phyloP scores from a whole-genome alignment of 2,888 invertebrate genomes.

The Thymelicus lineola region DNA sequence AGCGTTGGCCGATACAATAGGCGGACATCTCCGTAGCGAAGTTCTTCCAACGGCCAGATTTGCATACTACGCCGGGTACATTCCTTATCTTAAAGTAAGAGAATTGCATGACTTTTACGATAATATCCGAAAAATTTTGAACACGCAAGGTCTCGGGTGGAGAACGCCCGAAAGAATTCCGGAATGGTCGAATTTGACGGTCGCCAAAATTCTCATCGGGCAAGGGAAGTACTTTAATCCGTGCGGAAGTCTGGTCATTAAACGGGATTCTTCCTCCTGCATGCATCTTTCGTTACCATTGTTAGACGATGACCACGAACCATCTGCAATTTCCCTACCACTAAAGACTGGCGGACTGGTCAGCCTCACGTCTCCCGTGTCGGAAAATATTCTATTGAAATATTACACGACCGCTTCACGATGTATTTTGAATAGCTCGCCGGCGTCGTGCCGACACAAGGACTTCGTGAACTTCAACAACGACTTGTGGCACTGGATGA shows the following conservation, averaged over 20 bases:
- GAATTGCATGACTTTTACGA: conserved; percentile 65
- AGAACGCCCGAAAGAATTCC: conserved; percentile 56
- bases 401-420: conserved; percentile 72
- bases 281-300: conserved; percentile 69
- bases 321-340: conserved; percentile 68
- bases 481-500: conserved; percentile 79
- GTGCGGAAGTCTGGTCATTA: conserved; percentile 61
- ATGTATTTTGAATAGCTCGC: conserved; percentile 70
- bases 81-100: conserved; percentile 64
- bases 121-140: conserved; percentile 59
- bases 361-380: conserved; percentile 60
- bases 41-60: conserved; percentile 71
- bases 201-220: conserved; percentile 67
- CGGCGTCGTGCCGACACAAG: conserved; percentile 65
- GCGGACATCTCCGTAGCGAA: conserved; percentile 68
- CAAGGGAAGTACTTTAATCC: conserved; percentile 61
- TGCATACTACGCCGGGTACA: conserved; percentile 75
- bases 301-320: conserved; percentile 61
- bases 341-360: conserved; percentile 66
- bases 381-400: conserved; percentile 68
- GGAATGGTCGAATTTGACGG: conserved; percentile 68
- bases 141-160: conserved; percentile 76
- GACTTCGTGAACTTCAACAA: conserved; percentile 76
- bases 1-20: conserved; percentile 69
- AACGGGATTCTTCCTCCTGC: conserved; percentile 67